Percentiles rank a stretch among this genome's conserved stretches.
Evolutionary conservation across 2,113 vertebrate species (phyloP).

Genomic region (Laticauda laticaudata): DNA sequence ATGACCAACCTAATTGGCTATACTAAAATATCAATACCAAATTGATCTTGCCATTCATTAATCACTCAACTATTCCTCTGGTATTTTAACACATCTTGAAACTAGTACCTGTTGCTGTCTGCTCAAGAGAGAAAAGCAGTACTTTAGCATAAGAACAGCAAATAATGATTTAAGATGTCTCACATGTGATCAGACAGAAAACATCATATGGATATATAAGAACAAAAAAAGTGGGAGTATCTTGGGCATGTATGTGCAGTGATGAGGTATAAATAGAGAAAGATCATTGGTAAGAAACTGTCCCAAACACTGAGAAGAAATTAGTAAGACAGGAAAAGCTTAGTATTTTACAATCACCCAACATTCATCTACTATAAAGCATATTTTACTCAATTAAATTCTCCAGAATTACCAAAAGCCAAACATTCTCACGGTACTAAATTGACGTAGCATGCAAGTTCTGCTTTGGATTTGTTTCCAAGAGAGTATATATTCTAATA

Average conservation of each 20-base stretch:
- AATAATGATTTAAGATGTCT: background rate
- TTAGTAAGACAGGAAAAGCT: background rate
- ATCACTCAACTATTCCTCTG: background rate
- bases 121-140: background rate
- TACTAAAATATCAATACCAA: background rate
- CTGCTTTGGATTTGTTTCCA: background rate
- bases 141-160: background rate
- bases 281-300: background rate
- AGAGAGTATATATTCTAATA: background rate
- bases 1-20: background rate
- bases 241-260: background rate
- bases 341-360: background rate
- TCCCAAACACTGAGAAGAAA: background rate
- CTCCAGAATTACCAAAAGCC: background rate
- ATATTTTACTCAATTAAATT: background rate
- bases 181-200: background rate
- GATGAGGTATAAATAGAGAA: background rate
- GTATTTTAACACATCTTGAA: background rate
- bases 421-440: background rate
- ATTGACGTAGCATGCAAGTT: background rate
- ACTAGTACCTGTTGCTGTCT: background rate
- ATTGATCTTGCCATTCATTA: background rate
- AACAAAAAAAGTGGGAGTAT: background rate
- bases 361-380: background rate
- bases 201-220: background rate